These are phyloP conservation scores for Esox masquinongy DNA, from an alignment of 2,797 vertebrate genomes.

Conservation along the genomic window DNA sequence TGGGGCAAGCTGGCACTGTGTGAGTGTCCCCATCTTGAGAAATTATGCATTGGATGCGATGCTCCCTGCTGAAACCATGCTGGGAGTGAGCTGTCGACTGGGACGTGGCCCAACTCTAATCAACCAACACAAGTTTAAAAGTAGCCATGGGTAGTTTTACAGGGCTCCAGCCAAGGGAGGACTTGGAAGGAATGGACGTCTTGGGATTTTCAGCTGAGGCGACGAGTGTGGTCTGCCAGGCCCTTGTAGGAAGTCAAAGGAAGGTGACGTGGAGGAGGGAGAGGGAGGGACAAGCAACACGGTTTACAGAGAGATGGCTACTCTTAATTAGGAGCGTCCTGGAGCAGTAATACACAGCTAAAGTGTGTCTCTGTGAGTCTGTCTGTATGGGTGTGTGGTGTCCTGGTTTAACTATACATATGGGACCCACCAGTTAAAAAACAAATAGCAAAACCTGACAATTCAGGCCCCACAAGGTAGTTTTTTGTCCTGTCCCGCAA, in stretches of 20 bases:
- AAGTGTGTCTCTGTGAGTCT: neutral
- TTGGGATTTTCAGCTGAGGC: slow-evolving; percentile 44
- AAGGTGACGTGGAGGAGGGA: neutral
- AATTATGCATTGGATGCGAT: slow-evolving; percentile 70
- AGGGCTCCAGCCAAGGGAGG: slow-evolving; percentile 39
- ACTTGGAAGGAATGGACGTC: slow-evolving; percentile 43
- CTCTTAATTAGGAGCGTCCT: neutral
- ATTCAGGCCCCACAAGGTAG: no score
- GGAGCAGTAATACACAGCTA: neutral
- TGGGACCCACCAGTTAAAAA: no score
- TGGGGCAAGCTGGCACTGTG: slow-evolving; percentile 64
- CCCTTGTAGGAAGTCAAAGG: slow-evolving; percentile 9
- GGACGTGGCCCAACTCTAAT: slow-evolving; percentile 74
- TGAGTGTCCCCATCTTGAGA: slow-evolving; percentile 69
- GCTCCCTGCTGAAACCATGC: slow-evolving; percentile 69
- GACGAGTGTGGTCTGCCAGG: slow-evolving; percentile 9
- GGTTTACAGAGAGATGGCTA: neutral
- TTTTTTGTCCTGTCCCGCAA: no score
- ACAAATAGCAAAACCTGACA: no score
- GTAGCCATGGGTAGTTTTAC: slow-evolving; percentile 64
- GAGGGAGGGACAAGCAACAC: slow-evolving; percentile 7
- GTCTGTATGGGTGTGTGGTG: neutral
- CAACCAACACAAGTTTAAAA: slow-evolving; percentile 70
- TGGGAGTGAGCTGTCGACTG: slow-evolving; percentile 64
- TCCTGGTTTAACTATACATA: no score